Percentiles rank a stretch among this genome's conserved stretches.
Conservation (phyloP, 2,888 invertebrate genomes). For the Linnaemya vulpina region DNA sequence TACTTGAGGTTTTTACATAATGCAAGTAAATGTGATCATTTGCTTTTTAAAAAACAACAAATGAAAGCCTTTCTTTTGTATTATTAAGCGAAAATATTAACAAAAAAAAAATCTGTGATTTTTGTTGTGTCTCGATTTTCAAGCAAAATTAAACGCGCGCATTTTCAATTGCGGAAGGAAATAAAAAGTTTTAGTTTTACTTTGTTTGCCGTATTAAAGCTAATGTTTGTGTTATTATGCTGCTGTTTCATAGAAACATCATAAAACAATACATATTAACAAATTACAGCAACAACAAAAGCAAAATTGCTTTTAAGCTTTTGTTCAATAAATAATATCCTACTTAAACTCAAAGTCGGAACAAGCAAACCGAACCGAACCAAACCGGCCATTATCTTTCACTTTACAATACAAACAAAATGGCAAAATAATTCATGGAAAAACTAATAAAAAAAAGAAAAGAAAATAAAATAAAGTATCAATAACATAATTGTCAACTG, state of each 20-base stretch:
- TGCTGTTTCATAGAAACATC: slow-evolving; percentile 41
- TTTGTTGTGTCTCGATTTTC: slow-evolving; percentile 1
- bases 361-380: background rate
- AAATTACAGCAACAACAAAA: background rate
- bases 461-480: slow-evolving; percentile 47
- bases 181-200: slow-evolving; percentile 47
- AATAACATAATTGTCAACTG: slow-evolving; percentile 60
- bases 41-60: slow-evolving; percentile 19
- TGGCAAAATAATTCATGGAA: slow-evolving; percentile 10
- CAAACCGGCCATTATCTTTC: slow-evolving; percentile 60
- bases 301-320: slow-evolving; percentile 30
- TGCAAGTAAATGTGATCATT: slow-evolving; percentile 20
- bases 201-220: slow-evolving; percentile 8
- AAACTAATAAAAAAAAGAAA: slow-evolving; percentile 6
- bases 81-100: slow-evolving; percentile 10
- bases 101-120: slow-evolving; percentile 16
- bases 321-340: slow-evolving; percentile 53
- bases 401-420: slow-evolving; percentile 44
- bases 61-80: slow-evolving; percentile 30
- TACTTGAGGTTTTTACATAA: background rate
- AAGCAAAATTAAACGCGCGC: slow-evolving; percentile 19
- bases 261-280: slow-evolving; percentile 44
- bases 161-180: slow-evolving; percentile 66
- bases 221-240: slow-evolving; percentile 22
- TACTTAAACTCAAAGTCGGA: slow-evolving; percentile 1